phyloP scores from a whole-genome alignment of 2,113 vertebrate species.

The Neotoma lepida region DNA sequence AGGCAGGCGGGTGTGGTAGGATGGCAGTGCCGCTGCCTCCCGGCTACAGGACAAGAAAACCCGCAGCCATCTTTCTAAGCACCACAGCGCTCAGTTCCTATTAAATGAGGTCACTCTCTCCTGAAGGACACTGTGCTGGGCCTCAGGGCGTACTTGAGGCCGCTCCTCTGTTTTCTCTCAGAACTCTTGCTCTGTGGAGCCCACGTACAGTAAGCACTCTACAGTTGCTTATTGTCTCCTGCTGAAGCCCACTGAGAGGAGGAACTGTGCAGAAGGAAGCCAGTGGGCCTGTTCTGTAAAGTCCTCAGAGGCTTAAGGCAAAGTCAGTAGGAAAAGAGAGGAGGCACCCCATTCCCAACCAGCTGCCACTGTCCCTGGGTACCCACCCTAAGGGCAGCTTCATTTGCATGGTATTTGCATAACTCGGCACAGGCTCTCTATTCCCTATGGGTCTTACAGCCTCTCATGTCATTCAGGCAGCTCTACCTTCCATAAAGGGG shows the following conservation, averaged over 20 bases:
- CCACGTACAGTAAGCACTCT: rapidly evolving
- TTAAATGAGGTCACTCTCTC: neutral
- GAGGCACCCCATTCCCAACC: neutral
- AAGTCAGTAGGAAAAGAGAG: conserved; percentile 41
- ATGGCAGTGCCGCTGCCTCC: neutral
- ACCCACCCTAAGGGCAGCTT: conserved; percentile 24
- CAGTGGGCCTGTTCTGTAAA: neutral
- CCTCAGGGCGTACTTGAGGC: too few species aligned
- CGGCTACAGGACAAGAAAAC: neutral
- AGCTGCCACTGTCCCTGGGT: conserved; percentile 50
- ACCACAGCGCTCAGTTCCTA: neutral
- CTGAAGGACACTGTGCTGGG: neutral
- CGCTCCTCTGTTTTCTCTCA: neutral
- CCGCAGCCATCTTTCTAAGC: neutral
- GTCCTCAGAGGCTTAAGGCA: conserved; percentile 21
- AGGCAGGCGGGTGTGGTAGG: neutral
- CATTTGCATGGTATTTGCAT: conserved; percentile 60
- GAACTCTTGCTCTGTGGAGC: neutral
- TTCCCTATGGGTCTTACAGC: neutral
- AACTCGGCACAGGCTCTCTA: neutral
- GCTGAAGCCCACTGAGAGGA: neutral
- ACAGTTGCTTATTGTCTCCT: neutral
- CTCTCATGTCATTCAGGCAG: conserved; percentile 1
- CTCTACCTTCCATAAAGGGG: neutral
- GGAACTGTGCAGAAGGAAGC: neutral